phyloP scores from a whole-genome alignment of 1,140 invertebrate species.

The Samia ricini region DNA sequence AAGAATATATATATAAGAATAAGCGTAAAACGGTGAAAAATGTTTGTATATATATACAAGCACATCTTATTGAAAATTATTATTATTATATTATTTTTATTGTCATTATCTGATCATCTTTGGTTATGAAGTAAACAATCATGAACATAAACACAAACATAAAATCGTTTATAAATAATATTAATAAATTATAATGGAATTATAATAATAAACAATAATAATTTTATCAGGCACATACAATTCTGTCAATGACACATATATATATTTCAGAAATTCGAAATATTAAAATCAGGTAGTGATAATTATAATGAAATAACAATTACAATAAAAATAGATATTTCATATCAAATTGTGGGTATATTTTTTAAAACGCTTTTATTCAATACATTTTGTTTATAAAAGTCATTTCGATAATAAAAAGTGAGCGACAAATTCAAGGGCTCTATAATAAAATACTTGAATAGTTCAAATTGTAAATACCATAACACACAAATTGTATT shows the following conservation, averaged over 20 bases:
- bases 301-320: not conserved
- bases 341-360: too few species aligned
- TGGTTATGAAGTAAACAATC: not conserved
- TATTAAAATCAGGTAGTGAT: not conserved
- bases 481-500: not conserved
- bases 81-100: not conserved
- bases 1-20: too few species aligned
- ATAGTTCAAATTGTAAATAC: not conserved
- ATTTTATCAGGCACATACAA: conserved; percentile 28
- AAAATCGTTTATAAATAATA: conserved; percentile 19
- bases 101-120: not conserved
- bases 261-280: conserved; percentile 5
- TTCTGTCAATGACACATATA: not conserved
- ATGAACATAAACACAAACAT: conserved; percentile 6
- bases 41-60: not conserved
- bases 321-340: too few species aligned
- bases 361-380: too few species aligned
- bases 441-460: not conserved
- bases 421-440: not conserved
- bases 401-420: too few species aligned
- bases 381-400: too few species aligned
- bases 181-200: conserved; percentile 20
- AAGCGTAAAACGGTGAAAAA: too few species aligned
- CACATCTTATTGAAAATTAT: not conserved
- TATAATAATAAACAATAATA: not conserved